Evolutionary conservation across 2,888 invertebrate genomes (phyloP).

Genomic region (Capitulum mitella): DNA sequence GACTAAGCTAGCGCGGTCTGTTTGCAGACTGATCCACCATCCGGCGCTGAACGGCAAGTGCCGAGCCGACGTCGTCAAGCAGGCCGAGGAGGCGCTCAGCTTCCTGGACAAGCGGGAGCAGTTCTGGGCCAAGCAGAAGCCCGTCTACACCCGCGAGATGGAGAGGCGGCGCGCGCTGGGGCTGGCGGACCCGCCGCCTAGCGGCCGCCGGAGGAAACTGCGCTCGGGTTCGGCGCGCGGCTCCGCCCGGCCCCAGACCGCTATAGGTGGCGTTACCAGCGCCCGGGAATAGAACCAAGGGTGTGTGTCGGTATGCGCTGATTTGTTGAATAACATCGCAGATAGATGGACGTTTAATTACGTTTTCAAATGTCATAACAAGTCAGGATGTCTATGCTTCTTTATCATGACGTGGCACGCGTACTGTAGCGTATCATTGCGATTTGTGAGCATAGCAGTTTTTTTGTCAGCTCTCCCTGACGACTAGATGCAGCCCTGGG

Average conservation of each 20-base stretch:
- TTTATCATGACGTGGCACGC: no score
- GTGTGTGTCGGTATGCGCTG: no score
- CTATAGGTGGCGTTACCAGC: not conserved
- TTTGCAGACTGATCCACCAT: conserved; percentile 3
- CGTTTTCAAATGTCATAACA: no score
- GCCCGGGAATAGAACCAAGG: no score
- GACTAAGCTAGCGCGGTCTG: no score
- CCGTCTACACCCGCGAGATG: not conserved
- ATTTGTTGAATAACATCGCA: no score
- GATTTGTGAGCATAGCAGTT: no score
- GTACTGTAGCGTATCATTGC: no score
- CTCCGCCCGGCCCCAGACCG: not conserved
- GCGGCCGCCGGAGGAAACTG: not conserved
- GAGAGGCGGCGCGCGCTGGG: not conserved
- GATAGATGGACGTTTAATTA: no score
- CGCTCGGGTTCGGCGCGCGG: not conserved
- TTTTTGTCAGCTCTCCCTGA: no score
- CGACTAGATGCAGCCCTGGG: no score
- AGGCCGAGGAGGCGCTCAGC: not conserved
- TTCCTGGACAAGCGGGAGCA: conserved; percentile 2
- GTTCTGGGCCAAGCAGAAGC: conserved; percentile 21
- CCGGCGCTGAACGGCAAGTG: conserved; percentile 5
- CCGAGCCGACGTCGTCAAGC: not conserved
- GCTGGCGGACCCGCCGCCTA: not conserved
- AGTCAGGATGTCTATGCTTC: no score